Evolutionary conservation across 2,888 invertebrate species (phyloP).

Genomic region (Thecophora atra): DNA sequence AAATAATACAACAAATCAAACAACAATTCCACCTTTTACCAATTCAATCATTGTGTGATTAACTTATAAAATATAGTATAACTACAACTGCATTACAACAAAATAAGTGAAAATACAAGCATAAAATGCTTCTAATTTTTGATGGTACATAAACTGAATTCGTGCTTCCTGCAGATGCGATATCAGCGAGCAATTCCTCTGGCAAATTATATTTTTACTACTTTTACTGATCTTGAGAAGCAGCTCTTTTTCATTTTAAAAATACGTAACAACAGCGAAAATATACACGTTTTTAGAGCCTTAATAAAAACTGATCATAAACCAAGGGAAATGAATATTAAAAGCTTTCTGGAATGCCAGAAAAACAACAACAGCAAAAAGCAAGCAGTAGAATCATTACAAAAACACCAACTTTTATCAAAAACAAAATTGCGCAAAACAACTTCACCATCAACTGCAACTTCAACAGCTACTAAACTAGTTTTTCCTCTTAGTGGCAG

Average conservation of each 20-base stretch:
- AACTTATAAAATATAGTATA: no score
- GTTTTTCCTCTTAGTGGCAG: slow-evolving; percentile 1
- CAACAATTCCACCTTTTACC: no score
- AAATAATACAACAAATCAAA: no score
- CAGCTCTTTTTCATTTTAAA: not conserved
- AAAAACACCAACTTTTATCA: slow-evolving; percentile 5
- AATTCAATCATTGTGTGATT: no score
- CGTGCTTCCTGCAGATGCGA: no score
- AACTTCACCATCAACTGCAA: slow-evolving; percentile 10
- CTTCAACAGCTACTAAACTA: slow-evolving; percentile 14
- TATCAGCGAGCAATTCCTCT: no score
- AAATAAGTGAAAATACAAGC: no score
- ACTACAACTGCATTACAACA: no score
- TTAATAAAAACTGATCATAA: not conserved
- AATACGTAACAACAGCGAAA: not conserved
- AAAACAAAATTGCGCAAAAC: not conserved
- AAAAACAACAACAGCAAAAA: slow-evolving; percentile 4
- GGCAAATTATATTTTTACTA: not conserved
- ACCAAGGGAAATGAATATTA: not conserved
- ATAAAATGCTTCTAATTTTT: no score
- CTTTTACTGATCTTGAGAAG: not conserved
- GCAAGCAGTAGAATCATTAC: not conserved
- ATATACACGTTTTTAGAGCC: no score
- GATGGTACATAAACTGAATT: no score
- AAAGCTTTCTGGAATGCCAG: not conserved